Evolutionary conservation across 1,140 invertebrate species (phyloP).

Genomic region (Hylaeus anthracinus): DNA sequence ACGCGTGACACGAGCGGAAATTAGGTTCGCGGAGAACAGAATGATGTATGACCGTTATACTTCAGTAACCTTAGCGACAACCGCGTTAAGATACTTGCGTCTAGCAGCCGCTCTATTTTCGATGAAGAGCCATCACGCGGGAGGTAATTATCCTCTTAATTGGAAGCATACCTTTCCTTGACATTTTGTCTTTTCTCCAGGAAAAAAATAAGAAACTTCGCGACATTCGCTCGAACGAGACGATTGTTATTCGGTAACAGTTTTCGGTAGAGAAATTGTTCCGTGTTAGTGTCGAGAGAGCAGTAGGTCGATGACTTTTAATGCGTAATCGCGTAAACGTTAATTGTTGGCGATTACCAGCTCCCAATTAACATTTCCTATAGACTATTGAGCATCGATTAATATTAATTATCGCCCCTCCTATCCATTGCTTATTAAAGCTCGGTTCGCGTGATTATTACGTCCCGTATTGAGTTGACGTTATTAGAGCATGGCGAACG

Average conservation of each 20-base stretch:
- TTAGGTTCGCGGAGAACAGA: conserved; percentile 59
- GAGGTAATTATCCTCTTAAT: conserved; percentile 57
- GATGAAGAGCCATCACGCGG: conserved; percentile 28
- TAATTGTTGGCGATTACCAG: conserved; percentile 59
- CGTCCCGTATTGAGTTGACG: background rate
- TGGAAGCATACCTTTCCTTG: conserved; percentile 32
- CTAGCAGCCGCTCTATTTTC: conserved; percentile 51
- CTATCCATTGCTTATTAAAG: conserved; percentile 49
- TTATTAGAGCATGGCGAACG: background rate
- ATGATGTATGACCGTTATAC: conserved; percentile 65
- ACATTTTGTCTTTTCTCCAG: conserved; percentile 12
- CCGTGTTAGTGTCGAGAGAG: background rate
- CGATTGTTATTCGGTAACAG: too few relatives aligned
- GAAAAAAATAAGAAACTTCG: background rate
- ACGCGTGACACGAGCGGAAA: conserved; percentile 69
- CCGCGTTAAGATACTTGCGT: conserved; percentile 45
- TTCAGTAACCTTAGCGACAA: conserved; percentile 60
- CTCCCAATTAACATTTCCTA: conserved; percentile 62
- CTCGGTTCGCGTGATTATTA: conserved; percentile 28
- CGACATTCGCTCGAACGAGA: too few relatives aligned
- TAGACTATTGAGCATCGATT: conserved; percentile 62
- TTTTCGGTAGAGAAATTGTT: too few relatives aligned
- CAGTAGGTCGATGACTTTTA: conserved; percentile 48
- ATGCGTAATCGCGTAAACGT: conserved; percentile 56
- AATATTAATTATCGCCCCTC: conserved; percentile 59